Base-by-base conservation (phyloP, 2,888 invertebrate species). In the Plutella xylostella region DNA sequence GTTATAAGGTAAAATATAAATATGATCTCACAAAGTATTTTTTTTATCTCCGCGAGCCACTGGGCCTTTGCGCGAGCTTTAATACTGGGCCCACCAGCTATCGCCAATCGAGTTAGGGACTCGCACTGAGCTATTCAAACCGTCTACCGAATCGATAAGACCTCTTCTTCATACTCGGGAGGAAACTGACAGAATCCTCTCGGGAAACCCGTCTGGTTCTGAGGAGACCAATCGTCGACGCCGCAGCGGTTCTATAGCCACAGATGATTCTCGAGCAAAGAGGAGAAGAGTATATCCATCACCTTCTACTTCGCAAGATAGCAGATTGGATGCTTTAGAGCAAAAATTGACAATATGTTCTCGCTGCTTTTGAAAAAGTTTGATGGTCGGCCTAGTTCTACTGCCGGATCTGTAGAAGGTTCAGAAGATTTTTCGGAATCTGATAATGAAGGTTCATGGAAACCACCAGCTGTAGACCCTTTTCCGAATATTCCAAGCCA, bases 41-140 rank as follows among this genome's bases (percentile, higher is more conserved):
- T n/a, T n/a, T n/a, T n/a, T n/a, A n/a, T n/a, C n/a, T n/a, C n/a
- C n/a, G n/a, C n/a, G n/a, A n/a, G n/a, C 5, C 39, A 48, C 15
- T 57, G 56, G 56, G 40, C 46, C 11, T 49, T 55, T 28, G 51
- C 53, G 37, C 19, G 45, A 11, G 50, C 46, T 9, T 44, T 53
- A 2, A 53, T 53, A 30, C 45, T 49, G 15, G 41, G 48, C 14
- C 52, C 52, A 3, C 43, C 51, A 9, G 45, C 35, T 11, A 45
- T 52, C 15, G 50, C 48, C 15, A 43, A 49, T 17, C 38, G 47
- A 18, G 45, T 53, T 17, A 45, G 49, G 30, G 50, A 49, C 15
- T 4, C 39, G 40, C 28, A 48, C 43, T n/a, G 34, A 34, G 33
- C 14, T 33, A 7, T 42, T 42, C 12, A 33, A 42, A n/a, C 33